Percentiles rank a stretch among this genome's conserved stretches.
Conservation (phyloP, 2,888 invertebrate genomes). For the Aleiodes leptofemur region DNA sequence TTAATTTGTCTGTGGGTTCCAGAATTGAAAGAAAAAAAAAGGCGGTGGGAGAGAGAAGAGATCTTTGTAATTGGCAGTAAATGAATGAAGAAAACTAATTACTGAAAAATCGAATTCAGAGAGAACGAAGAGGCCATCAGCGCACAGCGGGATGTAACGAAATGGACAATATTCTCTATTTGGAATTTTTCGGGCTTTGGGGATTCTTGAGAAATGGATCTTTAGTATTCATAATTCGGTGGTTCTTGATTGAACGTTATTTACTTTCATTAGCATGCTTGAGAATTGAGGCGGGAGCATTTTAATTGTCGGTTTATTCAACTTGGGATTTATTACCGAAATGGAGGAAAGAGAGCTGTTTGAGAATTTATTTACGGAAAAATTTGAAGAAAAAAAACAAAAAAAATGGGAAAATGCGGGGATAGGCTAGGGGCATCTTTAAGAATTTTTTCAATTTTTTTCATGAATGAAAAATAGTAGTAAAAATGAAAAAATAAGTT, state of each 20-base stretch:
- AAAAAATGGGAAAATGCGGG: too few species aligned
- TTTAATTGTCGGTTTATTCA: too few species aligned
- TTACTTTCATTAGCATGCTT: constrained; percentile 13
- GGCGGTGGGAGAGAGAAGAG: not conserved
- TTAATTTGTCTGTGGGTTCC: constrained; percentile 65
- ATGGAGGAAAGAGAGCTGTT: too few species aligned
- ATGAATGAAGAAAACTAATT: constrained; percentile 70
- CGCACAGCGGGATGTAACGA: constrained; percentile 64
- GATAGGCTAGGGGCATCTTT: too few species aligned
- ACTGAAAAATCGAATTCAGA: constrained; percentile 62
- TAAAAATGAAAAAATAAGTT: too few species aligned
- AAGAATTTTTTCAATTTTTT: too few species aligned
- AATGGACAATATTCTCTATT: constrained; percentile 61
- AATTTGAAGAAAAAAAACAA: too few species aligned
- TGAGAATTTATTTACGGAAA: too few species aligned
- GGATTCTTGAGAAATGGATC: not conserved
- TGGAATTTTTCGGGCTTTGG: not conserved
- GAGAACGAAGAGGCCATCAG: constrained; percentile 61
- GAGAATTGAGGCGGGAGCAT: not conserved
- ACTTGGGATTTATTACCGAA: too few species aligned
- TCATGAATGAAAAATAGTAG: too few species aligned
- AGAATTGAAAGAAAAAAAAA: constrained; percentile 15
- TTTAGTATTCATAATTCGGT: constrained; percentile 28
- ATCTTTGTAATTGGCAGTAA: constrained; percentile 70
- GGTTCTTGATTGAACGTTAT: constrained; percentile 2